Evolutionary conservation across 2,888 invertebrate genomes (phyloP), one percentile per base, ranked within the genome.

Genomic region (Drosophila borborema): DNA sequence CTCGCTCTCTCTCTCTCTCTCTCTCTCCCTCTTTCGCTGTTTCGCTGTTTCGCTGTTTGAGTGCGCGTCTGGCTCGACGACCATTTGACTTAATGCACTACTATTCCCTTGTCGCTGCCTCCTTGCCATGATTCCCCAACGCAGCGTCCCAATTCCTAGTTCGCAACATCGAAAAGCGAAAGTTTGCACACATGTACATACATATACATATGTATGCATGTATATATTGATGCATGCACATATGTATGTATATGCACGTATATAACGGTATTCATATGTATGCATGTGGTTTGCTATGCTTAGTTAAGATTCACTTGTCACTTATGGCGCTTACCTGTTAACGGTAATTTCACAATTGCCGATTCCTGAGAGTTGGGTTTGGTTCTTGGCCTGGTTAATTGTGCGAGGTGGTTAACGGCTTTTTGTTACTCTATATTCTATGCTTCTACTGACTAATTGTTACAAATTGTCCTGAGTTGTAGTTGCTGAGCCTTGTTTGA

Each of bases 91-190:
- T 67, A n/a, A 40, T 60, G 56, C 34, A 34, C 43, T 43, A 14
- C 9, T 9, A 9, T 51, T 23, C 31, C 34, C 23, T 8, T 6
- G 69, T 64, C 45, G 71, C 62, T 63, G 64, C 59, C 49, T 28
- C 60, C 38, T 51, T 53, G 49, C 45, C 64, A 34, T 10, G 28
- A 28, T 28, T 28, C 28, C 28, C 28, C 28, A 6, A 28, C 3
- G 28, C 28, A 28, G 8, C 34, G 34, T 9, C 54, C 40, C 65
- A 48, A 46, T 59, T 61, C 28, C 48, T 12, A 53, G 36, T 46
- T 18, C 14, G 36, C 45, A 23, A 59, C 59, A 60, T 58, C 68
- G 28, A 49, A 81, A 82, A 82, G 74, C 82, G 83, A 82, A 74
- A 82, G 82, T 83, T 51, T 74, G 31, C 48, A 58, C 55, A 20